Conservation (phyloP, 2,797 vertebrate species). For the Zalophus californianus region DNA sequence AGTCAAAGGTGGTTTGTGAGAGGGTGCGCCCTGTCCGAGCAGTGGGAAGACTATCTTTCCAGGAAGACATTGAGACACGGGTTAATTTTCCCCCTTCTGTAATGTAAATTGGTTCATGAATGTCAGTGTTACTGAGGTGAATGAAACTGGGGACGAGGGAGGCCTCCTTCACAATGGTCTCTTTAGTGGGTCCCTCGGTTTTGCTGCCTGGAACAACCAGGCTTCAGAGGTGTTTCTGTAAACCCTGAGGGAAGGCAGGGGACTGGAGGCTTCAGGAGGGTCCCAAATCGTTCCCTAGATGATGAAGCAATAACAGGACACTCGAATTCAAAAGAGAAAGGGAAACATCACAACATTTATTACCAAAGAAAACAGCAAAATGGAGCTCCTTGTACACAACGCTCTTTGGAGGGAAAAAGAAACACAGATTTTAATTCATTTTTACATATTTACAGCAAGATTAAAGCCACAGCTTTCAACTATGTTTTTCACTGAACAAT, state of each 20-base stretch:
- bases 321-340: conserved; percentile 60
- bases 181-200: background rate
- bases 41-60: background rate
- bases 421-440: conserved; percentile 73
- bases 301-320: conserved; percentile 46
- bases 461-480: conserved; percentile 58
- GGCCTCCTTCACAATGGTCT: background rate
- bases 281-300: background rate
- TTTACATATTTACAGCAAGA: conserved; percentile 87
- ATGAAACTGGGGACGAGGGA: background rate
- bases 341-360: conserved; percentile 71
- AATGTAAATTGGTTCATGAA: background rate
- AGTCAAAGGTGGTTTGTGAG: background rate
- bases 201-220: background rate
- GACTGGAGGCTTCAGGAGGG: background rate
- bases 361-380: conserved; percentile 74
- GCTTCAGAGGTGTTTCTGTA: background rate
- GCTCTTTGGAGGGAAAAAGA: conserved; percentile 75
- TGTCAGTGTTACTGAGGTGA: background rate
- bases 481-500: conserved; percentile 68
- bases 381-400: conserved; percentile 73
- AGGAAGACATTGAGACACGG: background rate
- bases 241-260: background rate
- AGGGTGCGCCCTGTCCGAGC: rapidly evolving
- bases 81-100: background rate